Evolutionary conservation across 2,113 vertebrate genomes (phyloP), one percentile per base, ranked within the genome.

Genomic region (Galeopterus variegatus): DNA sequence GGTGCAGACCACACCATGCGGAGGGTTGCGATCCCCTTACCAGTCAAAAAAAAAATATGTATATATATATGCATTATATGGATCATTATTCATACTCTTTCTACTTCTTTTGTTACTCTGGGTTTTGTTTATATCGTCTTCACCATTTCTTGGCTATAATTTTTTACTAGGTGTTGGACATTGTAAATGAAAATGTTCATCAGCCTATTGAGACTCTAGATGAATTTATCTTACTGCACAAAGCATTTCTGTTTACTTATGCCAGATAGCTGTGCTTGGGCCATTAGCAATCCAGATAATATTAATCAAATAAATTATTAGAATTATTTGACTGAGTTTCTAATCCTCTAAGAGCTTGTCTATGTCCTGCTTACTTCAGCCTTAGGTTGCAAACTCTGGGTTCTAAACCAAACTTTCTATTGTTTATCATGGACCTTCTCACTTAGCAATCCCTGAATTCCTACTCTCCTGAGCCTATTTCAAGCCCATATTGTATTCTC

Each of bases 281-380:
- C 41, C 3, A 89, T 64, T 45, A 80, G 58, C 15, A 79, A 86
- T 64, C 33, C 28, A 91, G 65, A 73, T 50, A 48, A 56, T 73
- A 17, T 65, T 67, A 73, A 87, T 36, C 23, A 95, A 64, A 15
- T 75, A 48, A 10, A 1, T 62, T 41, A 58, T 36, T 15, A 80
- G 8, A 13, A 48, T 62, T 62, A 56, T 56, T 36, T 73, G 28
- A 65, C 64, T 85, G 48, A 23, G 9, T 45, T 64, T 80, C 36
- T 80, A 0, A 45, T 56, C 5, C 3, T 45, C 76, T 83, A 7
- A 52, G 1, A 0, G 1, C 7, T 41, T 9, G 15, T 36, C 10
- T 64, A 45, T 28, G 6, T 52, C 10, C 3, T 23, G 0, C 60
- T 60, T 80, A 11, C 1, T 56, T 67, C 3, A 60, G 11, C 52